Conservation (phyloP, 35 echinoderm and acorn worm species). For the Holothuria glaberrima region DNA sequence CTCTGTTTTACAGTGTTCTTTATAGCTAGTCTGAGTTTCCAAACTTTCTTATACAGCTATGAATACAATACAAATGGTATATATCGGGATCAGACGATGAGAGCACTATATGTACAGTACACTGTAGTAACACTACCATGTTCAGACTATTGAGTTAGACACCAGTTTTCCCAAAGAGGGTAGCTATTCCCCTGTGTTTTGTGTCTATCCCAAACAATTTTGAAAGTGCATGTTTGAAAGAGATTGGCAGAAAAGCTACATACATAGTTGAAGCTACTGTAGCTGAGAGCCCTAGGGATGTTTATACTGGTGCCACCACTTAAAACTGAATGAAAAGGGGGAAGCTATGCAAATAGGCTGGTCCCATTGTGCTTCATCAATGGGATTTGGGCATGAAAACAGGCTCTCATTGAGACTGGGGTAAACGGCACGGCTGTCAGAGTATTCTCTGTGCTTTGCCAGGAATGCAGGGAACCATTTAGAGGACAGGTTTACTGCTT, state of each 20-base stretch:
- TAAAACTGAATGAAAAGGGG: slow-evolving; percentile 33
- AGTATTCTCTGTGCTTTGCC: slow-evolving; percentile 2
- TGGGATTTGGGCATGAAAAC: slow-evolving; percentile 47
- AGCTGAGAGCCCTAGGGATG: slow-evolving; percentile 45
- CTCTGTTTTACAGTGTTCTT: too few species aligned
- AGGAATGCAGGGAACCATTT: slow-evolving; percentile 3
- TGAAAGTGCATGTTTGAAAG: slow-evolving; percentile 25
- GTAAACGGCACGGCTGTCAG: slow-evolving; percentile 2
- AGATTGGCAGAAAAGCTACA: too few species aligned
- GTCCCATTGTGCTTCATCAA: slow-evolving; percentile 34
- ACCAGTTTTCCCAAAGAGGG: neutral
- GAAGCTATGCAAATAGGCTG: slow-evolving; percentile 52
- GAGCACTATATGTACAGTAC: too few species aligned
- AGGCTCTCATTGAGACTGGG: slow-evolving; percentile 30
- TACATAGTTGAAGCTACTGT: slow-evolving; percentile 13
- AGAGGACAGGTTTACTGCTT: neutral
- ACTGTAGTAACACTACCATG: too few species aligned
- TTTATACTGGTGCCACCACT: neutral
- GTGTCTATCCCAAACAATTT: slow-evolving; percentile 24
- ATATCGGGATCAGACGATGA: too few species aligned
- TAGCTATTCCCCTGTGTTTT: slow-evolving; percentile 39
- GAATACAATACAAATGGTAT: too few species aligned
- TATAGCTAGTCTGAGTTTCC: too few species aligned
- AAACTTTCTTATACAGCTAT: too few species aligned
- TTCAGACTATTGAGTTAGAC: too few species aligned